phyloP scores from a whole-genome alignment of 2,888 invertebrate genomes.

The Teinopalpus imperialis region DNA sequence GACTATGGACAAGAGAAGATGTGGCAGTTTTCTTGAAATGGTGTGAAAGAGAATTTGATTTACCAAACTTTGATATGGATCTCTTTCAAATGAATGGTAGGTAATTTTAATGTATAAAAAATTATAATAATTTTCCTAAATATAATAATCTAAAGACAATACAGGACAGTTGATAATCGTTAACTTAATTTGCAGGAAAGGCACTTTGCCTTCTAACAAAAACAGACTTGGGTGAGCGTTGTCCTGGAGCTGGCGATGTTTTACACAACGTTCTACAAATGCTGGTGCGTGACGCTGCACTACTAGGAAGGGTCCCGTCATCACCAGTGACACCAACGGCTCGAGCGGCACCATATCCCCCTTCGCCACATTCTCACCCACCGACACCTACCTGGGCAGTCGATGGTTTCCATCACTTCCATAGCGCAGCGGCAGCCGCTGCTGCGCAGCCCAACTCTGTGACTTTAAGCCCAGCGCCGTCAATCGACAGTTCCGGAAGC shows the following conservation, averaged over 20 bases:
- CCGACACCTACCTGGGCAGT: constrained; percentile 90
- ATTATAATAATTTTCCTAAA: too few relatives aligned
- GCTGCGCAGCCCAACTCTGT: constrained; percentile 91
- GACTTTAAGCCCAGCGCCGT: constrained; percentile 94
- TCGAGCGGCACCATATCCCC: constrained; percentile 85
- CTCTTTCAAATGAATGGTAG: constrained; percentile 97
- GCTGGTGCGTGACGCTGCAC: constrained; percentile 90
- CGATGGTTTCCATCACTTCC: constrained; percentile 81
- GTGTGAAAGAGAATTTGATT: constrained; percentile 95
- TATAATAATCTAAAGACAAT: too few relatives aligned
- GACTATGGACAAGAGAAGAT: constrained; percentile 95
- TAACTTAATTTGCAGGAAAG: constrained; percentile 84
- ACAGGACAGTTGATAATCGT: too few relatives aligned
- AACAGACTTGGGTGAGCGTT: constrained; percentile 94
- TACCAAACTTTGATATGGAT: constrained; percentile 95
- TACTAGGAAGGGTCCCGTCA: constrained; percentile 89
- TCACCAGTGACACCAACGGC: constrained; percentile 93
- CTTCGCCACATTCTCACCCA: constrained; percentile 91
- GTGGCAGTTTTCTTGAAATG: constrained; percentile 93
- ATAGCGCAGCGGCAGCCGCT: constrained; percentile 84
- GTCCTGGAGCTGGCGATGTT: constrained; percentile 96
- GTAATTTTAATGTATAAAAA: too few relatives aligned
- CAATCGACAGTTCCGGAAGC: constrained; percentile 93
- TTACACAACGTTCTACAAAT: constrained; percentile 96
- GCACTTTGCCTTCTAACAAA: constrained; percentile 95